These are phyloP conservation scores for Aplocera efformata DNA, from an alignment of 2,888 invertebrate genomes.

Conservation along the genomic window DNA sequence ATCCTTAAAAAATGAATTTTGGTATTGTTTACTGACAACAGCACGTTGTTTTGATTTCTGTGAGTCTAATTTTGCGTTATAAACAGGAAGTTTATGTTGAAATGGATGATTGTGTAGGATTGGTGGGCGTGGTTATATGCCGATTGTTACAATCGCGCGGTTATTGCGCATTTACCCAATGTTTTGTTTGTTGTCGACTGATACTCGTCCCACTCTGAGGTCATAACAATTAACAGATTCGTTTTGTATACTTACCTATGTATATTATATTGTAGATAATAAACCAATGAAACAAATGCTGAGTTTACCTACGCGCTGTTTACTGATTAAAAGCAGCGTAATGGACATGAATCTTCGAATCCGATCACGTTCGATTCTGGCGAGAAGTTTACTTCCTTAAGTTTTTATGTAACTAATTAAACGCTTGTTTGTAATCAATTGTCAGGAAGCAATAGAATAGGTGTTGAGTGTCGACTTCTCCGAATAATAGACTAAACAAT, in stretches of 20 bases:
- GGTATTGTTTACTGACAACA: constrained; percentile 21
- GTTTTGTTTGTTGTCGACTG: constrained; percentile 35
- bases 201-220: constrained; percentile 48
- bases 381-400: constrained; percentile 13
- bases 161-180: constrained; percentile 57
- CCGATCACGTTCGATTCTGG: constrained; percentile 14
- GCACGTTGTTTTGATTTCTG: constrained; percentile 28
- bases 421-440: constrained; percentile 10
- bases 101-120: constrained; percentile 60
- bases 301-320: constrained; percentile 13
- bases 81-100: constrained; percentile 67
- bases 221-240: constrained; percentile 52
- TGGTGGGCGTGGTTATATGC: constrained; percentile 56
- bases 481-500: constrained; percentile 10
- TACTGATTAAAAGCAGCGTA: no score
- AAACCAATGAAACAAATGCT: constrained; percentile 3
- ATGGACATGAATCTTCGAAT: background rate
- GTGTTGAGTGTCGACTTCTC: constrained; percentile 19
- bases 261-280: no score
- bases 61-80: constrained; percentile 39
- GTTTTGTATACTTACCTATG: constrained; percentile 42
- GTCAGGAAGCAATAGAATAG: constrained; percentile 20
- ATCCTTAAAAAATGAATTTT: constrained; percentile 9
- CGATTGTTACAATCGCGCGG: constrained; percentile 53
- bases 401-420: constrained; percentile 2